Conservation (phyloP, 2,113 vertebrate species). For the Notechis scutatus region DNA sequence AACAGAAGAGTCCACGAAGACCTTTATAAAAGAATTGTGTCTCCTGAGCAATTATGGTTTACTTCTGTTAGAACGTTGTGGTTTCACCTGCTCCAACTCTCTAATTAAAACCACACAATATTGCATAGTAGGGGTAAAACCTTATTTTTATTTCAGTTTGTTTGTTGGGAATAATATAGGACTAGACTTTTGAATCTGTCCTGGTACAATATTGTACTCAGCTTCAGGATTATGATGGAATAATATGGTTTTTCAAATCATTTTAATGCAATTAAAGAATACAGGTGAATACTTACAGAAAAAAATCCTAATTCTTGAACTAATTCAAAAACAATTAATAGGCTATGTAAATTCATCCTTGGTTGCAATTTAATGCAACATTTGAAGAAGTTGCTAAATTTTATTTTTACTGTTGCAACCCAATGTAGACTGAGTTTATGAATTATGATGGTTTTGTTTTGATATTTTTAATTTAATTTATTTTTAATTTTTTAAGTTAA, state of each 20-base stretch:
- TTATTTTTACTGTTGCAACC: not conserved
- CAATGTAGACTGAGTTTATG: not conserved
- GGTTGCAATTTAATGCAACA: not conserved
- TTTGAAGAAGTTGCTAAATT: not conserved
- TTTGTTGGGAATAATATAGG: not conserved
- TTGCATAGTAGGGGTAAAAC: not conserved
- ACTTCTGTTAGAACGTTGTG: not conserved
- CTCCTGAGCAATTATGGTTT: not conserved
- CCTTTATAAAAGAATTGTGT: not conserved
- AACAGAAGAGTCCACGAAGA: not conserved
- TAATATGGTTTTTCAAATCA: not conserved
- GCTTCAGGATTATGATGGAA: not conserved
- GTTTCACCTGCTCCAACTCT: not conserved
- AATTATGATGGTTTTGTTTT: not conserved
- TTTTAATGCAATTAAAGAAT: not conserved
- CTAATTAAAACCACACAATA: not conserved
- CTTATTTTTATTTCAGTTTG: not conserved
- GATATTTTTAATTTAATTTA: not conserved
- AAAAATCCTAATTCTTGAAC: not conserved
- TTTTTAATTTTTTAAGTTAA: not conserved
- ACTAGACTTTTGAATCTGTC: not conserved
- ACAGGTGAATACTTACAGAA: not conserved
- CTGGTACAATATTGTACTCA: not conserved
- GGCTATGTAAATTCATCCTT: not conserved
- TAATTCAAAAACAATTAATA: not conserved